phyloP scores from a whole-genome alignment of 2,888 invertebrate species.

The Julus scandinavius region DNA sequence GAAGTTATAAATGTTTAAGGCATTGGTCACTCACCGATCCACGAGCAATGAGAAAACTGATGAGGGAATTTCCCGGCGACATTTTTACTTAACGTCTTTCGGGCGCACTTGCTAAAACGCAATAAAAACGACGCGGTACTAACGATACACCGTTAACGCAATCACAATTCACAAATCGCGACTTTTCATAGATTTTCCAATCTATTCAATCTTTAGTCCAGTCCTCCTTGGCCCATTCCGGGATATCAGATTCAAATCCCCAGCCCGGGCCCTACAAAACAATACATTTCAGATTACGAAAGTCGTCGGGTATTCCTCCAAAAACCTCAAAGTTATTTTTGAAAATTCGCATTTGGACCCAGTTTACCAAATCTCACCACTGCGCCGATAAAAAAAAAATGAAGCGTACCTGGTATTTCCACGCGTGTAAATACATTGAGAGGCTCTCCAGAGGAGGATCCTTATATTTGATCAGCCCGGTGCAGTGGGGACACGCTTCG shows the following conservation, averaged over 20 bases:
- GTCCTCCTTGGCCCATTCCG: slow-evolving; percentile 80
- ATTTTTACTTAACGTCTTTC: neutral
- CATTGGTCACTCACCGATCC: slow-evolving; percentile 2
- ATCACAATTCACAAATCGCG: neutral
- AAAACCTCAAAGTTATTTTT: too few relatives aligned
- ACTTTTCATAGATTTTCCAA: neutral
- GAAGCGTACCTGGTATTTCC: slow-evolving; percentile 72
- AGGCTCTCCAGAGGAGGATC: slow-evolving; percentile 92
- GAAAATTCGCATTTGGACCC: too few relatives aligned
- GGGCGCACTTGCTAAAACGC: neutral
- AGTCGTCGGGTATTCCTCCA: too few relatives aligned
- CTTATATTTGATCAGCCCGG: slow-evolving; percentile 88
- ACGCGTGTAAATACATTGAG: slow-evolving; percentile 94
- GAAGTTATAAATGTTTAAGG: neutral
- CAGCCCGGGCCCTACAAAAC: slow-evolving; percentile 85
- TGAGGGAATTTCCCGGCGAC: neutral
- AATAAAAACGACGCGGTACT: neutral
- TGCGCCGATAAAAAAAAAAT: slow-evolving; percentile 75
- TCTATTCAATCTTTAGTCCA: slow-evolving; percentile 25
- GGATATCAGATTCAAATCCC: slow-evolving; percentile 92
- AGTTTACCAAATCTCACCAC: too few relatives aligned
- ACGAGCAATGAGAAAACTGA: neutral
- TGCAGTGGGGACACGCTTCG: slow-evolving; percentile 92
- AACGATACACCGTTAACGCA: neutral
- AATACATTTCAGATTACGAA: slow-evolving; percentile 56